phyloP scores from a whole-genome alignment of 2,113 vertebrate genomes.

The Neotragus pygmaeus region DNA sequence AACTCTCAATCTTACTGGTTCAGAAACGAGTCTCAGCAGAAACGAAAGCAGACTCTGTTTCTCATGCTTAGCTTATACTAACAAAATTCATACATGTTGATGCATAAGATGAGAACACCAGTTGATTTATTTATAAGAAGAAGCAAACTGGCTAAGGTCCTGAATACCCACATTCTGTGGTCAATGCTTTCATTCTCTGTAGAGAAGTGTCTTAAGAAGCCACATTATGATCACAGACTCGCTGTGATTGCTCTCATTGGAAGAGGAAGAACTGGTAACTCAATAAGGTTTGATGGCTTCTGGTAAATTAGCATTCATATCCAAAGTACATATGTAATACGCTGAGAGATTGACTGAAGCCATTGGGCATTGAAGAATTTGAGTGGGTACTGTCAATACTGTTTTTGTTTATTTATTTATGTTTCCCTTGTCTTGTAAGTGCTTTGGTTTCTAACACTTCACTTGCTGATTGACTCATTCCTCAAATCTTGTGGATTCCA shows the following conservation, averaged over 20 bases:
- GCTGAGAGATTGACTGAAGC: background rate
- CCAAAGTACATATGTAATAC: background rate
- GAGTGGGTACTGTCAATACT: fast-evolving
- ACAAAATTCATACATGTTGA: background rate
- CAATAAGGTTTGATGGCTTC: background rate
- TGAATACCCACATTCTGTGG: background rate
- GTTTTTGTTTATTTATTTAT: background rate
- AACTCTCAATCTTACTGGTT: background rate
- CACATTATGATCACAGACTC: background rate
- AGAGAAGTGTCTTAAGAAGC: background rate
- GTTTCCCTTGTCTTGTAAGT: background rate
- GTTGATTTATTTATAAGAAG: background rate
- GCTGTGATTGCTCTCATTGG: background rate
- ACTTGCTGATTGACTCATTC: background rate
- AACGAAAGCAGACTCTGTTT: background rate
- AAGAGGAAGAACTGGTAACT: background rate
- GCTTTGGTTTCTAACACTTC: background rate
- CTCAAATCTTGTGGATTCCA: background rate
- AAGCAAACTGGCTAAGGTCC: background rate
- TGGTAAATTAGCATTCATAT: background rate
- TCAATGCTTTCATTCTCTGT: background rate
- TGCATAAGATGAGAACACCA: background rate
- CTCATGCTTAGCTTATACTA: background rate
- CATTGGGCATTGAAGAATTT: background rate
- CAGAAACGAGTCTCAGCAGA: background rate